Base-by-base conservation (phyloP, 2,888 invertebrate species). In the Eristalis tenax region DNA sequence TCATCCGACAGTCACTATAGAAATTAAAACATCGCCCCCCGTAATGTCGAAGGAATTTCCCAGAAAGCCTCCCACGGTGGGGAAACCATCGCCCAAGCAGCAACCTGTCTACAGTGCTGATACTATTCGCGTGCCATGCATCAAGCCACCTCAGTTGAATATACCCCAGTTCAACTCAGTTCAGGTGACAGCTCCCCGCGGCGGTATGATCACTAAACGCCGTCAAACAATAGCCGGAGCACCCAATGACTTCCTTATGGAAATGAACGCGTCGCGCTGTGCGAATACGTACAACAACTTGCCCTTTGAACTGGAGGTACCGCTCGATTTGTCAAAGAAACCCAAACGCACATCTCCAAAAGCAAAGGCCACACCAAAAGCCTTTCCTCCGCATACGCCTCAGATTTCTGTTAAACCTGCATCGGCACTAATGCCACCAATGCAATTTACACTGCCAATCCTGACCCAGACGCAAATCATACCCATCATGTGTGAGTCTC, bases 311-410 rank as follows among this genome's bases (percentile, higher is more conserved):
- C 90, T 92, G 89, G 91, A 92, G 68, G 88, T 83, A 10, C 92
- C 92, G 15, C 89, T 92, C 65, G 92, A 92, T 81, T 84, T 92
- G 38, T 92, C 92, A 0, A 92, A 92, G 75, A 92, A 92, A 83
- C 88, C 91, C 0, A 89, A 90, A 1, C 89, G 87, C 76, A 10
- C 83, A 38, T 79, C 83, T 1, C 74, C 88, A 22, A 83, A 83
- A 15, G 66, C 68, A 6, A 83, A 83, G 64, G 43, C 68, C 5
- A n/a, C 13, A n/a, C 15, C 79, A 4, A 87, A 83, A 56, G 40
- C 57, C 2, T 82, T 71, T 4, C 70, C 65, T 4, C 10, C 70
- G 1, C 70, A 71, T n/a, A 56, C 71, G 26, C 87, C 87, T 22
- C 87, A 87, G 59, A 83, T 83, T 69, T 87, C 87, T 18, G 79